Evolutionary conservation across 2,113 vertebrate species (phyloP).

Genomic region (Hystrix cristata): DNA sequence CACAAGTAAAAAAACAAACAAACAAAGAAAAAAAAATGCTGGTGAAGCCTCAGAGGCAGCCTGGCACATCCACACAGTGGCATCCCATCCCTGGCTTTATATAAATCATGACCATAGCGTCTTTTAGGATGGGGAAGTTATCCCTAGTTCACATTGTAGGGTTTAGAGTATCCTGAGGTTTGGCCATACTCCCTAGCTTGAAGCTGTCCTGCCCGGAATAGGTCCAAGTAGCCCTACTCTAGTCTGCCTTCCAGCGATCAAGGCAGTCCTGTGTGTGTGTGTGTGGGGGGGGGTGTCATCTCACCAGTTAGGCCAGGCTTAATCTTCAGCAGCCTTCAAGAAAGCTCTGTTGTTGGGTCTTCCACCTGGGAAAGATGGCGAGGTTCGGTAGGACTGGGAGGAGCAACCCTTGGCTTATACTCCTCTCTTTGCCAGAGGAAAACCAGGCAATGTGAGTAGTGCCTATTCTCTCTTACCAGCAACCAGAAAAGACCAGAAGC

Average conservation of each 20-base stretch:
- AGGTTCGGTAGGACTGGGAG: too few relatives aligned
- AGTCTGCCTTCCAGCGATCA: fast-evolving
- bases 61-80: not conserved
- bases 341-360: not conserved
- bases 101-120: fast-evolving
- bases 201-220: not conserved
- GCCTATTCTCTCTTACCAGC: slow-evolving; percentile 11
- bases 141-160: fast-evolving
- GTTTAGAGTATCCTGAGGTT: not conserved
- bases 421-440: not conserved
- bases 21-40: not conserved
- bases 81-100: fast-evolving
- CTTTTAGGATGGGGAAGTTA: fast-evolving
- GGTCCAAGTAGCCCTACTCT: not conserved
- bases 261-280: too few relatives aligned
- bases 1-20: not conserved
- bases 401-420: fast-evolving
- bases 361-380: not conserved
- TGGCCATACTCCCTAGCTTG: fast-evolving
- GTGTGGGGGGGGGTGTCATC: fast-evolving
- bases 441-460: not conserved
- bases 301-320: fast-evolving
- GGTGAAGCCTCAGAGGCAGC: not conserved
- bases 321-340: not conserved
- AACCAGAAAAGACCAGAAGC: slow-evolving; percentile 62